Percentiles rank a stretch among this genome's conserved stretches.
phyloP scores from a whole-genome alignment of 1,140 invertebrate genomes.

The Platorchestia sp. region DNA sequence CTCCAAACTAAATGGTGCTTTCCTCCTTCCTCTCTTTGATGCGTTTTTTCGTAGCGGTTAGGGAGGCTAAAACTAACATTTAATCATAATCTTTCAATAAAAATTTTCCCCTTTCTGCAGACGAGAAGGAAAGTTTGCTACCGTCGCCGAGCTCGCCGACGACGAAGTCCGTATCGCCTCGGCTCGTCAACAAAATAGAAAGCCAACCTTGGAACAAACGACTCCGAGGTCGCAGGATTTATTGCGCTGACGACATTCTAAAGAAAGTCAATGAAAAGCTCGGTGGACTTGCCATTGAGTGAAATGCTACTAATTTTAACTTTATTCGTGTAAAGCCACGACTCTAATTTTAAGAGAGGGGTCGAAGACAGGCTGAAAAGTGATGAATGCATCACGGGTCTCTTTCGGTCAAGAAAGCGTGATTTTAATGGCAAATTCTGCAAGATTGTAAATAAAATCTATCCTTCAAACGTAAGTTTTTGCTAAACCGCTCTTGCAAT shows the following conservation, averaged over 20 bases:
- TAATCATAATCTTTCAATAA: no score
- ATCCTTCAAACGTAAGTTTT: not conserved
- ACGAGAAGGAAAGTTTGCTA: not conserved
- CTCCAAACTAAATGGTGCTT: no score
- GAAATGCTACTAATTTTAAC: not conserved
- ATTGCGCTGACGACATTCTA: not conserved
- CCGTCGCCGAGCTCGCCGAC: not conserved
- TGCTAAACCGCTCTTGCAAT: no score
- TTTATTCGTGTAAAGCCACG: not conserved
- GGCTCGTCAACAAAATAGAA: not conserved
- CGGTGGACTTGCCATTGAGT: not conserved
- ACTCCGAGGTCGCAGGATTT: not conserved
- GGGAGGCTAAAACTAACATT: no score
- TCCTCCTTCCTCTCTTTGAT: no score
- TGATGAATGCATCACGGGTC: not conserved
- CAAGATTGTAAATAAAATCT: not conserved
- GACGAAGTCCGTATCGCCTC: not conserved
- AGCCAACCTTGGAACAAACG: not conserved
- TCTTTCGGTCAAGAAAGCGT: not conserved
- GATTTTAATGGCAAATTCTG: not conserved
- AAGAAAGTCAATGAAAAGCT: not conserved
- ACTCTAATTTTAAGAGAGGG: not conserved
- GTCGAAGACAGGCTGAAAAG: not conserved
- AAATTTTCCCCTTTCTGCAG: not conserved
- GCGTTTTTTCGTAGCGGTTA: no score